Percentiles rank a stretch among this genome's conserved stretches.
Conservation (phyloP, 2,888 invertebrate species). For the Globia sparganii region DNA sequence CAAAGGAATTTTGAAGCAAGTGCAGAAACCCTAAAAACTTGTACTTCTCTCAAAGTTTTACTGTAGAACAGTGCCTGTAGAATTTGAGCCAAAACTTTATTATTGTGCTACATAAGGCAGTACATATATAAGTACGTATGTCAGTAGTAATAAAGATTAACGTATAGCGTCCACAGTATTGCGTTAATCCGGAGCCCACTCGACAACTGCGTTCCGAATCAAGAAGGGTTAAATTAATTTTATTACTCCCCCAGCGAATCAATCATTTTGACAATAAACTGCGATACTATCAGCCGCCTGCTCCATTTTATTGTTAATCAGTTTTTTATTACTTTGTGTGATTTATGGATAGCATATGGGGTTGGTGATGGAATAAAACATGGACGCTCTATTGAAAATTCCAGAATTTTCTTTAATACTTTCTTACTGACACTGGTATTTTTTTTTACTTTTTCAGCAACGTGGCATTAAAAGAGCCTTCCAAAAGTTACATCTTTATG, state of each 20-base stretch:
- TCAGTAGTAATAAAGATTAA: conserved; percentile 27
- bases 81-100: background rate
- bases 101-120: background rate
- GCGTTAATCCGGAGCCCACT: conserved; percentile 35
- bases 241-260: conserved; percentile 65
- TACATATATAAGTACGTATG: background rate
- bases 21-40: background rate
- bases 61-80: background rate
- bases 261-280: conserved; percentile 72
- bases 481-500: background rate
- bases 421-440: background rate
- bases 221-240: conserved; percentile 65
- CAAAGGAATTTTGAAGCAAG: background rate
- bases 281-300: conserved; percentile 61
- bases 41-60: background rate
- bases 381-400: background rate
- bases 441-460: background rate
- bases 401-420: background rate
- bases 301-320: conserved; percentile 65
- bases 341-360: conserved; percentile 47
- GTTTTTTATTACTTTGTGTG: conserved; percentile 61
- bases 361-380: conserved; percentile 23
- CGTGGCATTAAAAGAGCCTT: background rate
- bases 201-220: conserved; percentile 49
- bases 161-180: conserved; percentile 23